These are phyloP conservation scores for Archips crataeganus DNA, from an alignment of 2,888 invertebrate species.

Conservation along the genomic window DNA sequence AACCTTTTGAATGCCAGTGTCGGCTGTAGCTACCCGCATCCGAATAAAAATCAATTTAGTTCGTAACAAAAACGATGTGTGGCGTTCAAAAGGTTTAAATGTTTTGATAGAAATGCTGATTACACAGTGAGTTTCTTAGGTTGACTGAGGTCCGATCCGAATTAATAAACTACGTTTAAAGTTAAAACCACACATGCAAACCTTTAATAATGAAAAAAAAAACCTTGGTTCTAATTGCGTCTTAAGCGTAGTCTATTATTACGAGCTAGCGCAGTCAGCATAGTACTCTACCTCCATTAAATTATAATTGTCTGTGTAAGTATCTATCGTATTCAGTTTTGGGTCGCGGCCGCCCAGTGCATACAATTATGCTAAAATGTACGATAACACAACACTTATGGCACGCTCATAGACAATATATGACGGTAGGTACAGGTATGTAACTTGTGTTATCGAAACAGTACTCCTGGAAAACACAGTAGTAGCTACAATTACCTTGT, in stretches of 20 bases:
- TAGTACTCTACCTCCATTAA: constrained; percentile 15
- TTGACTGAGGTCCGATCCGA: neutral
- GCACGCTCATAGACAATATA: constrained; percentile 55
- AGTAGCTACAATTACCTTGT: constrained; percentile 21
- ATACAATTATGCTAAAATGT: constrained; percentile 51
- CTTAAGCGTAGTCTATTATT: constrained; percentile 3
- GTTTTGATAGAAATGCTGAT: neutral
- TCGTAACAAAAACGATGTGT: no score
- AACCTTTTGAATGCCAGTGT: no score
- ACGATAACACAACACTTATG: constrained; percentile 52
- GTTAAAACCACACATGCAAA: neutral
- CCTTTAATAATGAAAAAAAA: neutral
- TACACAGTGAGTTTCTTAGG: neutral
- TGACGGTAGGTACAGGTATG: constrained; percentile 49
- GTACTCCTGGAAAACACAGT: constrained; percentile 33
- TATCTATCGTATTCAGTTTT: constrained; percentile 21
- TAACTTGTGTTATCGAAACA: constrained; percentile 20
- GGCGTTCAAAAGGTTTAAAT: no score
- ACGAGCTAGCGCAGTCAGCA: neutral
- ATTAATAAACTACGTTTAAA: neutral
- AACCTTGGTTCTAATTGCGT: neutral
- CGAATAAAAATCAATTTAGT: no score
- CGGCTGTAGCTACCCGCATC: no score
- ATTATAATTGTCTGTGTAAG: constrained; percentile 1
- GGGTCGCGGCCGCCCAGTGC: constrained; percentile 40